Evolutionary conservation across 2,797 vertebrate genomes (phyloP), one percentile per base, ranked within the genome.

Genomic region (Cuculus canorus): DNA sequence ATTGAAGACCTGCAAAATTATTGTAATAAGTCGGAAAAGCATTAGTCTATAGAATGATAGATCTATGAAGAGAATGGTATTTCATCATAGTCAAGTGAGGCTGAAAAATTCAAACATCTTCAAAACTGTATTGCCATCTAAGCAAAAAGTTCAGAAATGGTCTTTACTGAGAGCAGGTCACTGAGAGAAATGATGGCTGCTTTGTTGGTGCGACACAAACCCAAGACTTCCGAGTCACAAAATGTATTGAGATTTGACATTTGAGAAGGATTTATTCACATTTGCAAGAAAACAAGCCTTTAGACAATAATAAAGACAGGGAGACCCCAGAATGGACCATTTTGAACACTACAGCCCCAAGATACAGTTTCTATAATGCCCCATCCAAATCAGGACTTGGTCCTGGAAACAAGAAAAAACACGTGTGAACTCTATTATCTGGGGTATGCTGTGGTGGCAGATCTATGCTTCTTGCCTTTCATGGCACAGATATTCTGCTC

Each of bases 401-500:
- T 43, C 9, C n/a, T 64, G 39, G 13, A 76, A 72, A 69, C 5
- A 45, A 11, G 6, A 1, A 64, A 75, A 75, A 71, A 53, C 14
- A 4, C 9, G 32, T 4, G 1, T 24, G 23, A 85, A 14, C 4
- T 33, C 14, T 73, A 0, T 52, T 39, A 28, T 56, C 41, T 66
- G 23, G 11, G 19, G 8, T 73, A 45, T 2, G 7, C 43, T 83
- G 86, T 83, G 22, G 3, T 47, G 14, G 10, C 22, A 3, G 5
- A 48, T 35, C 22, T 41, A 14, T 32, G 11, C 9, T 60, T 65
- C 16, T 81, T 4, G 78, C 76, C 37, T 82, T 83, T 14, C 66
- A 28, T 1, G 1, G 0, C 0, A 7, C 11, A 73, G 10, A 43
- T 59, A 43, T 28, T 45, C 25, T 48, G 9, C 5, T 4, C 3